These are phyloP conservation scores for Rostratula benghalensis DNA, from an alignment of 2,113 vertebrate genomes.

Conservation along the genomic window DNA sequence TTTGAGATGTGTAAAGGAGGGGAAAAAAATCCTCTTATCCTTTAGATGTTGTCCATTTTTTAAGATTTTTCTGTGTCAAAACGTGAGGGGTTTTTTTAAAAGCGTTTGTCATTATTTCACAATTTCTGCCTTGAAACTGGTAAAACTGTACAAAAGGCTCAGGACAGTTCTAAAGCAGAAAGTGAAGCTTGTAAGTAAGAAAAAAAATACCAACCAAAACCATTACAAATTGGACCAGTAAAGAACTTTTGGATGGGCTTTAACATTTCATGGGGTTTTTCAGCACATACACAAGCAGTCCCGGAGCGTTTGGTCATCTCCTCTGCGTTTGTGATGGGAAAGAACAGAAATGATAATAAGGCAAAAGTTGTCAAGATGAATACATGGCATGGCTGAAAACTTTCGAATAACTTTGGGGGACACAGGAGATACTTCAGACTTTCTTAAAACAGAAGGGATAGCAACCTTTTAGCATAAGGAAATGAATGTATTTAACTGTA, in stretches of 20 bases:
- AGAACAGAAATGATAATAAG: conserved; percentile 71
- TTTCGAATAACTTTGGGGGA: conserved; percentile 40
- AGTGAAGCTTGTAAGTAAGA: conserved; percentile 66
- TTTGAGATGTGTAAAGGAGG: neutral
- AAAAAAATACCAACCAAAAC: neutral
- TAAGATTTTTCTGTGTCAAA: neutral
- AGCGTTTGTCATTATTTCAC: conserved; percentile 28
- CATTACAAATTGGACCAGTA: conserved; percentile 66
- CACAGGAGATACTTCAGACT: conserved; percentile 28
- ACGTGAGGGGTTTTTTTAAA: neutral
- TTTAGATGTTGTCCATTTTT: neutral
- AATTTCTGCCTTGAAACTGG: conserved; percentile 67
- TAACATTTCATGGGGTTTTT: conserved; percentile 54
- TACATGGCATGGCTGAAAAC: conserved; percentile 44
- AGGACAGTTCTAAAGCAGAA: conserved; percentile 59
- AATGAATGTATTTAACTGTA: conserved; percentile 26
- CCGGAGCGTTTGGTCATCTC: conserved; percentile 78
- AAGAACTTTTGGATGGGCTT: conserved; percentile 68
- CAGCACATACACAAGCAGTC: conserved; percentile 70
- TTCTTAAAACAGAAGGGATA: conserved; percentile 5
- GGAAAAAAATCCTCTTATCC: neutral
- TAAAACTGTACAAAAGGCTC: conserved; percentile 71
- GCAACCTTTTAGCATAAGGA: conserved; percentile 4
- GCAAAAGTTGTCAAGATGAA: conserved; percentile 66
- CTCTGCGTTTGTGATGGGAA: conserved; percentile 65